Conservation (phyloP, 2,113 vertebrate genomes). For the Bucco capensis region DNA sequence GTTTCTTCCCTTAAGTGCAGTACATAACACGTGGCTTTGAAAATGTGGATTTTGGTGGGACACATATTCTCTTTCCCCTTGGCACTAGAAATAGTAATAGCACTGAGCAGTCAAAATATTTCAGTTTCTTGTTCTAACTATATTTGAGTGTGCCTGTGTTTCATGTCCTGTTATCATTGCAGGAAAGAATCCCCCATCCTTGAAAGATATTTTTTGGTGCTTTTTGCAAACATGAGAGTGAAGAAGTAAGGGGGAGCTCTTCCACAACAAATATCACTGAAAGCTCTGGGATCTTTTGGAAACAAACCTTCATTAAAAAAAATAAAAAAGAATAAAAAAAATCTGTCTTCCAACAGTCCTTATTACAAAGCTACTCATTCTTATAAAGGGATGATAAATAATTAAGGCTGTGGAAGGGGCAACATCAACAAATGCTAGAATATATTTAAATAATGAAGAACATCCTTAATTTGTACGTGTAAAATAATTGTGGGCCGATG, state of each 20-base stretch:
- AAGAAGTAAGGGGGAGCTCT: conserved; percentile 83
- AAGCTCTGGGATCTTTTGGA: conserved; percentile 63
- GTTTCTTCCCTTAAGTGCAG: not conserved
- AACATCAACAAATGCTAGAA: conserved; percentile 70
- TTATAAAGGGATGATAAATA: conserved; percentile 71
- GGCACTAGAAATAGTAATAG: not conserved
- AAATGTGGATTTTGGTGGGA: not conserved
- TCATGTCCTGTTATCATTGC: not conserved
- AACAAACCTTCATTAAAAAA: not conserved
- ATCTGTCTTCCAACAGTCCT: conserved; percentile 14
- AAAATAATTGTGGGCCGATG: conserved; percentile 62
- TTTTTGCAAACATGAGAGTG: conserved; percentile 51
- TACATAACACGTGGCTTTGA: not conserved
- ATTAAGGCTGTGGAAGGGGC: conserved; percentile 67
- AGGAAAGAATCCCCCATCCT: not conserved
- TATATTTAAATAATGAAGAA: conserved; percentile 78
- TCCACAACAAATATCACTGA: conserved; percentile 73
- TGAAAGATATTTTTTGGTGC: conserved; percentile 25
- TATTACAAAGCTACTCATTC: conserved; percentile 78
- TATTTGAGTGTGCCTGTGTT: not conserved
- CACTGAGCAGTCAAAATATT: not conserved
- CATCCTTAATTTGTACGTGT: conserved; percentile 66
- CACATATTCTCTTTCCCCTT: not conserved
- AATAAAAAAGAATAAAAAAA: too few species aligned
- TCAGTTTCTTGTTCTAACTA: not conserved